phyloP scores from a whole-genome alignment of 2,113 vertebrate genomes.

The Emydura subglobosa region DNA sequence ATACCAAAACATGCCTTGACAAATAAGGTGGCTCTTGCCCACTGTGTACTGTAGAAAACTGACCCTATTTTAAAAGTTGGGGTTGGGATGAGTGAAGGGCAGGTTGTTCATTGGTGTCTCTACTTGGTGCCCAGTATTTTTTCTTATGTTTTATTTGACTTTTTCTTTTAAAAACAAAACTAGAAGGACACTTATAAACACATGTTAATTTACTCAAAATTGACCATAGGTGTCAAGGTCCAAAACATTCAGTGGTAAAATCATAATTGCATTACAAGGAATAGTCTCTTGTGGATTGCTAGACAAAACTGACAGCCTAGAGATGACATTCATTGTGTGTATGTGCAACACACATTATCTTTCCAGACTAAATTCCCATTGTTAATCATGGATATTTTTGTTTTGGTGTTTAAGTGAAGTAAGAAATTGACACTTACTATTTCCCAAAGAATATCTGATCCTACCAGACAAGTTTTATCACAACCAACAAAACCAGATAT shows the following conservation, averaged over 20 bases:
- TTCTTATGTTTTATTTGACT: too few relatives aligned
- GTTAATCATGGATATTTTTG: neutral
- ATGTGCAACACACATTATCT: neutral
- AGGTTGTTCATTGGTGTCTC: neutral
- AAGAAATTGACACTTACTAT: conserved; percentile 9
- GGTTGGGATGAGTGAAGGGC: too few relatives aligned
- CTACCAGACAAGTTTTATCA: neutral
- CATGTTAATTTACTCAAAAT: too few relatives aligned
- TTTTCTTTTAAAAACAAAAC: neutral
- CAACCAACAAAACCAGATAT: neutral
- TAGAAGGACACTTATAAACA: neutral
- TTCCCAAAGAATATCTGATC: neutral
- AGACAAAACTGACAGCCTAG: neutral
- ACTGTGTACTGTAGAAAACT: too few relatives aligned
- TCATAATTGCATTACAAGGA: neutral
- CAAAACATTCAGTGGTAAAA: neutral
- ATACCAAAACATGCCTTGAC: neutral
- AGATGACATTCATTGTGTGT: too few relatives aligned
- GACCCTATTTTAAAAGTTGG: too few relatives aligned
- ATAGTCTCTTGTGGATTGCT: neutral
- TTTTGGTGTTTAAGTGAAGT: neutral
- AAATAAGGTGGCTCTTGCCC: neutral
- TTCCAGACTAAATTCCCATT: neutral
- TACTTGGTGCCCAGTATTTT: neutral
- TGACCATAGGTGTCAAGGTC: neutral